Base-by-base conservation (phyloP, 2,113 vertebrate genomes). In the Ellobius talpinus region DNA sequence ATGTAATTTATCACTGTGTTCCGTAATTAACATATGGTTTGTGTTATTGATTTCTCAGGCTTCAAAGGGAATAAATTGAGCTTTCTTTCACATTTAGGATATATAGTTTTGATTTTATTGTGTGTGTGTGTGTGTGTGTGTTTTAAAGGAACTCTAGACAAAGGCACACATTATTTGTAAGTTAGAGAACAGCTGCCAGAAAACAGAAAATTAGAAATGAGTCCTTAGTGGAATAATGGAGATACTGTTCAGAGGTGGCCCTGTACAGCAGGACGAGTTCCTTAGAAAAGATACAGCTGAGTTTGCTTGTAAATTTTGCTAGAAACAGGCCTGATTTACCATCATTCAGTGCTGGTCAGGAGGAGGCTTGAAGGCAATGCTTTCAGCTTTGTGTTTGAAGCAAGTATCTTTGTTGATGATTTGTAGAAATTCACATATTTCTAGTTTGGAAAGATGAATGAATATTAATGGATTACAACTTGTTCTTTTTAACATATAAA, bases 31-130 rank as follows among this genome's bases (percentile, higher is more conserved):
- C 3, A 12, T 98, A 95, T 96, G 97, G 97, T 98, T 99, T 97
- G 94, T 95, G 97, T 99, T 98, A 98, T 98, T 97, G 94, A 98
- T 98, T 98, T 97, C 97, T 98, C 97, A 96, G 97, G 97, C 98
- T 98, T 98, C 98, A 98, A 98, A 98, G 97, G 97, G 89, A 98
- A 98, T 97, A 98, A 98, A 98, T 97, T 98, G 97, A 98, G 93
- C 97, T 98, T 98, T 97, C 96, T 98, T 98, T 97, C 96, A 98
- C 98, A 97, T 98, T 97, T 97, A 98, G 98, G 97, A 96, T 98
- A 97, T 97, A 97, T 66, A 96, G 94, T 90, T 98, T 76, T 17
- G 16, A 58, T 58, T 58, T 58, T 58, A 58, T 19, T 58, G 52
- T 55, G 52, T 55, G 55, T 58, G 55, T 58, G 55, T 58, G 55